These are phyloP conservation scores for Ovibos moschatus DNA, from an alignment of 2,113 vertebrate genomes.

Conservation along the genomic window DNA sequence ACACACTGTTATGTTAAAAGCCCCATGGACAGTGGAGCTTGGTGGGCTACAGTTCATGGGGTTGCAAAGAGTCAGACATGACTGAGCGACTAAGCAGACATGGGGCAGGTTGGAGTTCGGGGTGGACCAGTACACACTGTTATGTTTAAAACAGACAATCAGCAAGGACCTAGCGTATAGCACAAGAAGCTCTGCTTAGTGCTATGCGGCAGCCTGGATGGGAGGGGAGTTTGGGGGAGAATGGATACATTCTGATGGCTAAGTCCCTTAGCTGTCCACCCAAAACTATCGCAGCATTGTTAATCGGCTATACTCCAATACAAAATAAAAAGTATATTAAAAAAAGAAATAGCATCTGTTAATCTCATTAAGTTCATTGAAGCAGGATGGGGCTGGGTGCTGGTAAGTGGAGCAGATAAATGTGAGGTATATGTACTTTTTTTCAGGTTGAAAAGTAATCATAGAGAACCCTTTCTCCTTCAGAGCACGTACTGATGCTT, in stretches of 20 bases:
- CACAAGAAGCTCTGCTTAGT: neutral
- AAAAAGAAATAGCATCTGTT: slow-evolving; percentile 18
- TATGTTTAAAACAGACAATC: neutral
- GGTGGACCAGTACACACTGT: neutral
- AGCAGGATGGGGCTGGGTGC: neutral
- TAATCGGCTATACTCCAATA: neutral
- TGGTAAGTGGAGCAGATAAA: neutral
- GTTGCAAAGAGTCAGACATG: neutral
- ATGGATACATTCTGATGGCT: neutral
- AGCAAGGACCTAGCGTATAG: neutral
- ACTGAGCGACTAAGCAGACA: neutral
- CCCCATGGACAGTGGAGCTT: neutral
- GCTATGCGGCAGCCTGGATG: neutral
- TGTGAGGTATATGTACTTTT: neutral
- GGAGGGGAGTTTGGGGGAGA: neutral
- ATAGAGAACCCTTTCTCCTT: neutral
- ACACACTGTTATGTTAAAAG: neutral
- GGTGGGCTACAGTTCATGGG: neutral
- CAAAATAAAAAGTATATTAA: neutral
- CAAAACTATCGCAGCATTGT: neutral
- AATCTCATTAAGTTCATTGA: neutral
- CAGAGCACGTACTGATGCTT: slow-evolving; percentile 28
- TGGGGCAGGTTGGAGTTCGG: neutral
- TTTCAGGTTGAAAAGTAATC: slow-evolving; percentile 61
- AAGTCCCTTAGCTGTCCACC: neutral